Evolutionary conservation across 2,888 invertebrate species (phyloP).

Genomic region (Cataglyphis altisquamis): DNA sequence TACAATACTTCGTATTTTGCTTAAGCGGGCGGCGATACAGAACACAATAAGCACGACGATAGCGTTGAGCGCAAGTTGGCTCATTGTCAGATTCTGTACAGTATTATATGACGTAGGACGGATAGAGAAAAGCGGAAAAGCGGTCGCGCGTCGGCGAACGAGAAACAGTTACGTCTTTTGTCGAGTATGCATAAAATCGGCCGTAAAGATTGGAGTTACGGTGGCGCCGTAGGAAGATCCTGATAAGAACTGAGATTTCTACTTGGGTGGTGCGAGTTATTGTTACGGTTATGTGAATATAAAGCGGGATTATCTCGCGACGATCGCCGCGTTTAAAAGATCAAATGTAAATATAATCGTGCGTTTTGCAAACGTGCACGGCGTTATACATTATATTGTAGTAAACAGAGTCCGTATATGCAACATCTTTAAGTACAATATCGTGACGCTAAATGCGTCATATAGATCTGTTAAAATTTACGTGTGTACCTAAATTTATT

Average conservation of each 20-base stretch:
- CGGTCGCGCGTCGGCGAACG: slow-evolving; percentile 20
- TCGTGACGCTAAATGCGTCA: not conserved
- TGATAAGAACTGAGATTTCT: slow-evolving; percentile 52
- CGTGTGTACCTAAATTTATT: not conserved
- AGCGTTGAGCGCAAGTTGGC: slow-evolving; percentile 8
- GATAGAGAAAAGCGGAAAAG: slow-evolving; percentile 25
- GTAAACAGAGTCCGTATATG: not conserved
- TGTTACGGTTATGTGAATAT: slow-evolving; percentile 55
- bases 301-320: slow-evolving; percentile 47
- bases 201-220: slow-evolving; percentile 51
- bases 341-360: slow-evolving; percentile 44
- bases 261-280: slow-evolving; percentile 54
- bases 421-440: not conserved
- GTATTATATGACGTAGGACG: slow-evolving; percentile 26
- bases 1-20: slow-evolving; percentile 20
- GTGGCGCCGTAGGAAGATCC: slow-evolving; percentile 37
- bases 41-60: not conserved
- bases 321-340: slow-evolving; percentile 36
- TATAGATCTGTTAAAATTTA: not conserved
- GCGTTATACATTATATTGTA: not conserved
- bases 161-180: slow-evolving; percentile 49
- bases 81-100: slow-evolving; percentile 2
- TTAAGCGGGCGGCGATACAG: slow-evolving; percentile 26
- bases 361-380: slow-evolving; percentile 7
- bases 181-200: slow-evolving; percentile 51